Percentiles rank a stretch among this genome's conserved stretches.
phyloP scores from a whole-genome alignment of 2,888 invertebrate species.

The Cerastis rubricosa region DNA sequence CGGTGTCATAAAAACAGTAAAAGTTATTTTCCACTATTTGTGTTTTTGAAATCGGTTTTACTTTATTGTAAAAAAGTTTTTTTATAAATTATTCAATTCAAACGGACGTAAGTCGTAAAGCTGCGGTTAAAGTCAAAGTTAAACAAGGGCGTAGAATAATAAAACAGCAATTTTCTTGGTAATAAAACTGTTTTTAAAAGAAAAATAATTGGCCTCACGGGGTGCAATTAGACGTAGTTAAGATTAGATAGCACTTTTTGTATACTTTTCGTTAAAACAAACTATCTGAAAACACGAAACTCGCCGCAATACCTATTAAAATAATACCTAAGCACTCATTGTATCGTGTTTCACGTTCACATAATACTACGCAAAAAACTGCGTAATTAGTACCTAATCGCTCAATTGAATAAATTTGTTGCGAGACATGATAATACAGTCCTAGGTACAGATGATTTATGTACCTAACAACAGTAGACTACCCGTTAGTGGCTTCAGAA shows the following conservation, averaged over 20 bases:
- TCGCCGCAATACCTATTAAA: neutral
- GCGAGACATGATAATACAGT: neutral
- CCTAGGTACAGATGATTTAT: neutral
- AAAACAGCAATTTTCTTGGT: neutral
- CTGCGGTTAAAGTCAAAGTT: neutral
- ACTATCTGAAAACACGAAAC: constrained; percentile 8
- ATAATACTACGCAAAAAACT: neutral
- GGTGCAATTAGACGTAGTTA: constrained; percentile 15
- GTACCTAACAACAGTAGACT: neutral
- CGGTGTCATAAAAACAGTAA: no score
- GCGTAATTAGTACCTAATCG: neutral
- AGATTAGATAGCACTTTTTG: neutral
- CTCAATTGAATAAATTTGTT: neutral
- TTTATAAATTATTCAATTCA: neutral
- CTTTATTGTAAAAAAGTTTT: neutral
- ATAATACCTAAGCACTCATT: neutral
- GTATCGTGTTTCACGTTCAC: constrained; percentile 1
- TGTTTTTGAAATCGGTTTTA: no score
- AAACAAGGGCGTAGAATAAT: constrained; percentile 6
- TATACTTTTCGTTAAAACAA: neutral
- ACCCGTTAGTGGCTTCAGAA: neutral
- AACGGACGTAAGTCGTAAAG: neutral
- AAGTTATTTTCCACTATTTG: no score
- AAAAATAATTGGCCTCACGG: constrained; percentile 11
- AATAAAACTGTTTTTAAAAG: neutral